A percentile compares a stretch with the other conserved stretches of the same genome.
Evolutionary conservation across 2,888 invertebrate genomes (phyloP).

Genomic region (Parthenolecanium corni): DNA sequence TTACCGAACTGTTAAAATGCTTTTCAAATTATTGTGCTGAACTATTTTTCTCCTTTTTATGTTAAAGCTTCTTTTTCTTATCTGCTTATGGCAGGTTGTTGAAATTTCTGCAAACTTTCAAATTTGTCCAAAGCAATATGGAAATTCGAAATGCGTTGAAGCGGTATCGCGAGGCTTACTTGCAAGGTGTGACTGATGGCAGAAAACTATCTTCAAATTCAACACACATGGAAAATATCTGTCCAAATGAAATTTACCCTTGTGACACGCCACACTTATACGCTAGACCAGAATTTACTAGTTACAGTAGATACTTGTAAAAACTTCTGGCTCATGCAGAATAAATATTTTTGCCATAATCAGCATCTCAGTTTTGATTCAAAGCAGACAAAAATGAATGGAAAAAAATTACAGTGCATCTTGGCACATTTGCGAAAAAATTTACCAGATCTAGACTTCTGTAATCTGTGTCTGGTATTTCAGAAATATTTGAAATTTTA

Average conservation of each 20-base stretch:
- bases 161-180: slow-evolving; percentile 31
- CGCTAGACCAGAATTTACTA: slow-evolving; percentile 10
- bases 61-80: too few species aligned
- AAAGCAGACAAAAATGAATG: too few species aligned
- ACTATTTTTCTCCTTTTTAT: too few species aligned
- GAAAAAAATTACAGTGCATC: too few species aligned
- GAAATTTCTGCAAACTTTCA: slow-evolving; percentile 32
- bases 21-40: too few species aligned
- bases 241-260: slow-evolving; percentile 17
- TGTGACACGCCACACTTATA: slow-evolving; percentile 14
- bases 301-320: slow-evolving; percentile 13
- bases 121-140: slow-evolving; percentile 29
- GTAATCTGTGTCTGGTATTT: too few species aligned
- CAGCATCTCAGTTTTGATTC: too few species aligned
- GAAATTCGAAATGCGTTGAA: slow-evolving; percentile 29
- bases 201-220: not conserved
- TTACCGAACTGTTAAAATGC: too few species aligned
- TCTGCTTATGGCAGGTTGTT: slow-evolving; percentile 29
- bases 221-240: slow-evolving; percentile 6
- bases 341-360: too few species aligned
- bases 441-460: too few species aligned
- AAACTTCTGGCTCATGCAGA: not conserved
- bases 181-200: slow-evolving; percentile 28
- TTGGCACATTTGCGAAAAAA: too few species aligned
- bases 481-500: too few species aligned